Conservation (phyloP, 2,113 vertebrate genomes). For the Parus major region DNA sequence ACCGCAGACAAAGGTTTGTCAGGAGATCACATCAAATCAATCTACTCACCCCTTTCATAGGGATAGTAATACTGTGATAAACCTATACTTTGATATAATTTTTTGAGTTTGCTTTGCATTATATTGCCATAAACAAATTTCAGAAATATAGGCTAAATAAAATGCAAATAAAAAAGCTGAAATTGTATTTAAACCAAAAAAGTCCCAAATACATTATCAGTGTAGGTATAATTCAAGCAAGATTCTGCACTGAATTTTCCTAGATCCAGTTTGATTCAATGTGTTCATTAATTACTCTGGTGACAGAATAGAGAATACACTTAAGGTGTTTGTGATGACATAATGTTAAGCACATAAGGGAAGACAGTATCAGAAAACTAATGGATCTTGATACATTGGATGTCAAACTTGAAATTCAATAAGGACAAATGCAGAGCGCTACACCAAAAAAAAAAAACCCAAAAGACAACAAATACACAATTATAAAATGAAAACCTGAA, state of each 20-base stretch:
- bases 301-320: background rate
- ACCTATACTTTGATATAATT: background rate
- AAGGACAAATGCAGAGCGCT: background rate
- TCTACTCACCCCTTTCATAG: background rate
- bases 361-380: background rate
- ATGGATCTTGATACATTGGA: background rate
- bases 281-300: background rate
- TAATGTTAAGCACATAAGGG: background rate
- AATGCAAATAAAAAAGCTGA: background rate
- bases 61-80: background rate
- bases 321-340: background rate
- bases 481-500: background rate
- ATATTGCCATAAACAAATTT: background rate
- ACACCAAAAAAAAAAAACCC: background rate
- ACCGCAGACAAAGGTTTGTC: background rate
- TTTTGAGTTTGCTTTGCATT: background rate
- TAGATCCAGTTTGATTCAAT: background rate
- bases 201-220: background rate
- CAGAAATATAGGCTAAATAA: background rate
- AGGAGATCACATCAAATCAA: background rate
- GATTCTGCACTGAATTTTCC: background rate
- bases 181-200: background rate
- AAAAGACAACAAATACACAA: background rate
- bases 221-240: background rate
- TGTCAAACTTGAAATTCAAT: background rate